phyloP scores from a whole-genome alignment of 2,888 invertebrate species.

The Seladonia tumulorum region DNA sequence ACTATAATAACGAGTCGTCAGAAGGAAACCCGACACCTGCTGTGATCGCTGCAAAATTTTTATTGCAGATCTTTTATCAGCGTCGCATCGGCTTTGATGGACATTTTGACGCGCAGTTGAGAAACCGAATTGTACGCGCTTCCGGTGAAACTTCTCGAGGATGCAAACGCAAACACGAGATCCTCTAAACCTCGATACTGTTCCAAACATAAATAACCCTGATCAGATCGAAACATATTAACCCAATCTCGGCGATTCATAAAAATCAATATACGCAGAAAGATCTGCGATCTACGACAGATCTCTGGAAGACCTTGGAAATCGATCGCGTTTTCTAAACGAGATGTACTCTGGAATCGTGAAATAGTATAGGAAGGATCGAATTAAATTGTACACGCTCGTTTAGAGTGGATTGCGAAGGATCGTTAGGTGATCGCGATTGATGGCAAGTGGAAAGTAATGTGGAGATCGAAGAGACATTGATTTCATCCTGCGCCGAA shows the following conservation, averaged over 20 bases:
- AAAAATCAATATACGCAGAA: not conserved
- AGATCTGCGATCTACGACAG: not conserved
- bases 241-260: not conserved
- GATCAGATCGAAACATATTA: not conserved
- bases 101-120: not conserved
- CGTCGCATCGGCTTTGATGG: not conserved
- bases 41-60: not conserved
- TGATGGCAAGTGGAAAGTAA: not conserved
- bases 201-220: not conserved
- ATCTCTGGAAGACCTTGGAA: not conserved
- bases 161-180: not conserved
- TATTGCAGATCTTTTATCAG: not conserved
- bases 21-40: not conserved
- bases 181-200: not conserved
- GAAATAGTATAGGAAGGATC: not conserved
- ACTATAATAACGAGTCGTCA: not conserved
- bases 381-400: not conserved
- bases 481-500: not conserved
- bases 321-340: not conserved
- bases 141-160: conserved; percentile 7
- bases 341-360: not conserved
- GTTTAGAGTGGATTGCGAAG: not conserved
- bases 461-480: not conserved
- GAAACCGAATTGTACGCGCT: not conserved
- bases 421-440: not conserved